Evolutionary conservation across 2,888 invertebrate species (phyloP), one percentile per base, ranked within the genome.

Genomic region (Diadromus collaris): DNA sequence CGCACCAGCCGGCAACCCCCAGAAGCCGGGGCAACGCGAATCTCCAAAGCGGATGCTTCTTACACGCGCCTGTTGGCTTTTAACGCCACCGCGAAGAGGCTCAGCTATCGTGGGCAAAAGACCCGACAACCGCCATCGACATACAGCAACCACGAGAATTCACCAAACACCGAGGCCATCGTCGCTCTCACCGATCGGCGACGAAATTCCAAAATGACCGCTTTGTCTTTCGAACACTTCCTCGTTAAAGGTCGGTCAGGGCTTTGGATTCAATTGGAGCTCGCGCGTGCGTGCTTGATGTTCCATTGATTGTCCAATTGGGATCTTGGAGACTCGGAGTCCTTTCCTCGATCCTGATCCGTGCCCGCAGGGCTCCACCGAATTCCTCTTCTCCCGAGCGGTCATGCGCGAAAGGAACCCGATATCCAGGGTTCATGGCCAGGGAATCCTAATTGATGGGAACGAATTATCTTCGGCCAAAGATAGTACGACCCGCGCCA

Each of bases 361-460:
- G 51, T 51, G 68, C 68, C 61, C 54, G 44, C 32, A 27, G 72
- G 72, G 58, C 71, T 68, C 44, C 34, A 46, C 19, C 73, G 69
- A 80, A 77, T 74, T 74, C 73, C 77, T 80, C 77, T 69, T 76
- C 65, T 68, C 65, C 51, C 72, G 64, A 67, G 27, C 48, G 7
- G n/a, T 38, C 56, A 32, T 64, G 60, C 63, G 24, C 67, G 73
- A 65, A 51, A 38, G 73, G 44, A 74, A 34, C 56, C 38, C 16
- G 38, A 16, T 41, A 3, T 41, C 38, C 16, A 3, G 38, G 38
- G 38, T 41, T 41, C 38, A 41, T 16, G 16, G 38, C 48, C 73
- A 51, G 76, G 67, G 85, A 85, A 88, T 87, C 87, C 87, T 86
- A 88, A 88, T 88, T 88, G 86, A 88, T 87, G 88, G 81, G 81